Percentiles rank a stretch among this genome's conserved stretches.
Conservation (phyloP, 2,888 invertebrate species). For the Aporophyla nigra region DNA sequence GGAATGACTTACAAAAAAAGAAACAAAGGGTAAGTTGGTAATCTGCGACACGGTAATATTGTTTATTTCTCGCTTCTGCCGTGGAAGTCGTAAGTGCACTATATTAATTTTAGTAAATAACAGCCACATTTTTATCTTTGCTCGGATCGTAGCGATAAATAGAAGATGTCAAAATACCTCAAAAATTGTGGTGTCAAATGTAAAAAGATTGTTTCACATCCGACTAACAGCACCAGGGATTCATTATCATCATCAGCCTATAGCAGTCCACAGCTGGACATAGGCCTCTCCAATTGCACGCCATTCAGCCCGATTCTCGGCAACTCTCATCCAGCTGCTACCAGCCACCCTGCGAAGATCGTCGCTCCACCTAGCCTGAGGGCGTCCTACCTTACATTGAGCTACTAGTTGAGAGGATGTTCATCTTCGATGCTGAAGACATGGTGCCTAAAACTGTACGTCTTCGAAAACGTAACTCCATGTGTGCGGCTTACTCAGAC, state of each 20-base stretch:
- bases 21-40: background rate
- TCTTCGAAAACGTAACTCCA: constrained; percentile 92
- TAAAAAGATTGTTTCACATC: background rate
- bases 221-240: no score
- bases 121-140: background rate
- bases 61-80: background rate
- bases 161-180: background rate
- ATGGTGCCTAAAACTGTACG: no score
- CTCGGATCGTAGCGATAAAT: background rate
- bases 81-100: background rate
- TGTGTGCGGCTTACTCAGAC: constrained; percentile 96
- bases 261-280: no score
- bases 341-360: no score
- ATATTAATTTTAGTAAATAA: background rate
- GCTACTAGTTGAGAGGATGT: no score
- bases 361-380: no score
- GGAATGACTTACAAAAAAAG: background rate
- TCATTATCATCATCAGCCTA: no score
- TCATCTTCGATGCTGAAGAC: no score
- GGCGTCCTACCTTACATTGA: no score
- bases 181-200: background rate
- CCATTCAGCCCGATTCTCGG: no score
- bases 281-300: no score
- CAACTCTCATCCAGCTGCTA: no score
- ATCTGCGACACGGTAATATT: background rate